Percentiles rank a stretch among this genome's conserved stretches.
phyloP scores from a whole-genome alignment of 2,888 invertebrate species.

The Ommatoiulus sabulosus region DNA sequence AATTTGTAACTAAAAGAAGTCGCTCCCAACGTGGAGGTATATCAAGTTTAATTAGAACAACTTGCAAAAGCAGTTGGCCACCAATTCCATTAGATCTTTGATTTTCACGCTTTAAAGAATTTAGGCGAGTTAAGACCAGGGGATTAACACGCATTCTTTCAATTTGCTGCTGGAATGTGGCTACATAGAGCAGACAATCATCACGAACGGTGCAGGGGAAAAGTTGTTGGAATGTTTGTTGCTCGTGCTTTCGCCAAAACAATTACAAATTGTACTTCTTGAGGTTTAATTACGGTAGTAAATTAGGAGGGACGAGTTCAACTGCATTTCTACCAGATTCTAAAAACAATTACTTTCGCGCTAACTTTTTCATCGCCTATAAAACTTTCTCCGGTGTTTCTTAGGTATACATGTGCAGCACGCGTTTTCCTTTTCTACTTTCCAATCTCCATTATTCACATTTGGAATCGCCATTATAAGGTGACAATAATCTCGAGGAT shows the following conservation, averaged over 20 bases:
- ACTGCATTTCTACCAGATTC: conserved; percentile 22
- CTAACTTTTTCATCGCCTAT: conserved; percentile 8
- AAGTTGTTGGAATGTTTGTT: conserved; percentile 14
- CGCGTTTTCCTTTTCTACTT: too few species aligned
- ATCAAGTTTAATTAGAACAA: conserved; percentile 38
- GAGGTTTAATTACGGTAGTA: conserved; percentile 44
- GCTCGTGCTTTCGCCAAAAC: conserved; percentile 35
- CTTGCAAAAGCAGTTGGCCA: conserved; percentile 45
- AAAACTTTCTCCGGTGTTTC: neutral
- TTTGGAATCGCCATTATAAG: too few species aligned
- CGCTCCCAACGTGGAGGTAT: conserved; percentile 7
- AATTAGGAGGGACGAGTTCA: neutral
- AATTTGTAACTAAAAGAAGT: conserved; percentile 44
- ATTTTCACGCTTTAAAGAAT: conserved; percentile 48
- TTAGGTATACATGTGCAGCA: too few species aligned
- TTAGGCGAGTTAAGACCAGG: conserved; percentile 40
- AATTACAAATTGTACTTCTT: conserved; percentile 45
- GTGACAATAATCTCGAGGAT: too few species aligned
- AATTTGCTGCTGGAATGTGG: conserved; percentile 36
- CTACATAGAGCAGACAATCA: neutral
- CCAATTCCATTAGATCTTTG: conserved; percentile 48
- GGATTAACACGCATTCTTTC: conserved; percentile 44
- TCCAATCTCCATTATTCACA: too few species aligned
- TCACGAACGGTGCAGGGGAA: neutral
- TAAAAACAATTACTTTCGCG: conserved; percentile 22